Evolutionary conservation across 2,888 invertebrate species (phyloP), one percentile per base, ranked within the genome.

Genomic region (Timema cristinae): DNA sequence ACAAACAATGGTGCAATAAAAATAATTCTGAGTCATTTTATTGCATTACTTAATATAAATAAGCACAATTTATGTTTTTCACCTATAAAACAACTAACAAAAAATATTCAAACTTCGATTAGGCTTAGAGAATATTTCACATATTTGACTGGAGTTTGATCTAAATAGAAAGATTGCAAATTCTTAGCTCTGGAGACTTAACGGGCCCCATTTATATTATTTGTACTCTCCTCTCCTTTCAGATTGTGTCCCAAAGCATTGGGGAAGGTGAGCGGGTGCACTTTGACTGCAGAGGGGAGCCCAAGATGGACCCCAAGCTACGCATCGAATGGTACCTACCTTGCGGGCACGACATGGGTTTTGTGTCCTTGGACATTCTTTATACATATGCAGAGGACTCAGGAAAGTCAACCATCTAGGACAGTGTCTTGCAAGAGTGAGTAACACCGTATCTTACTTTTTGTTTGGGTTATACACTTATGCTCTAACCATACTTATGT

Each of bases 281-380:
- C 75, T 98, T 99, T 79, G 97, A 98, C 83, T 97, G 97, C 79
- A 90, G 93, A 75, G 93, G 99, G 32, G 95, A 97, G 81, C 98
- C 98, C 0, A 94, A 95, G 82, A 93, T 92, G 79, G 98, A 98
- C 86, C 93, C 97, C 0, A 94, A 89, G 79, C 85, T 98, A 76
- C 89, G 92, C 68, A 90, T 97, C 70, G 96, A 97, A 83, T 97
- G 97, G 97, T 94, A 91, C 81, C 85, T 97, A 76, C 94, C 94
- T 9, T 89, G 91, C 71, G 95, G 98, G 8, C 96, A 97, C 79
- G 97, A 97, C 79, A 93, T 97, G 90, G 97, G 97, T 70, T 95
- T 92, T 79, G 95, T 97, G 6, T 93, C 95, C 0, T 85, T 97
- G 79, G 96, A 97, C 77, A 95, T 97, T 78, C 83, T 95, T 32